These are phyloP conservation scores for Melinopterus prodromus DNA, from an alignment of 2,888 invertebrate species.

Conservation along the genomic window DNA sequence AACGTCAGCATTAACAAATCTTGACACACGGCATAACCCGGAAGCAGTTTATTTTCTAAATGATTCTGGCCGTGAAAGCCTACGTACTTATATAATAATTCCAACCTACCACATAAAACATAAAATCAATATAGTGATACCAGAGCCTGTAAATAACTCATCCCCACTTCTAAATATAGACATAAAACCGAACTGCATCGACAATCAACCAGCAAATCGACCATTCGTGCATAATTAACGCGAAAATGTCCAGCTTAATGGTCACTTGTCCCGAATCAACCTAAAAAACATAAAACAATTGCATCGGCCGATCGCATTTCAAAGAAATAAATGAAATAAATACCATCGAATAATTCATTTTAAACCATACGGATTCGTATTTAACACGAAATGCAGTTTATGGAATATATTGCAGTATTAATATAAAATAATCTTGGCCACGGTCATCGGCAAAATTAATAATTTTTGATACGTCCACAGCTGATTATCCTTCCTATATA, in stretches of 20 bases:
- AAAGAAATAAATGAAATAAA: neutral
- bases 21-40: no score
- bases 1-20: no score
- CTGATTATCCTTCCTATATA: constrained; percentile 57
- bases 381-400: no score
- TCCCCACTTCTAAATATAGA: neutral
- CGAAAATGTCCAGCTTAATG: neutral
- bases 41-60: no score
- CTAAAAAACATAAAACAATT: neutral
- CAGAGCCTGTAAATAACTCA: neutral
- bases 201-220: neutral
- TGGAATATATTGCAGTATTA: no score
- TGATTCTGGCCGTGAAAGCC: no score
- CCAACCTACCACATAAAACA: neutral
- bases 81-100: no score
- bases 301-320: neutral
- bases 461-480: constrained; percentile 48
- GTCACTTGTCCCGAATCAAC: neutral
- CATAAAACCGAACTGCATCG: neutral
- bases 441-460: neutral
- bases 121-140: neutral
- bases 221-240: neutral
- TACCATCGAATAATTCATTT: neutral
- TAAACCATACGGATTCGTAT: neutral
- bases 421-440: no score